phyloP scores from a whole-genome alignment of 2,888 invertebrate genomes.

The Xylophagus ater region DNA sequence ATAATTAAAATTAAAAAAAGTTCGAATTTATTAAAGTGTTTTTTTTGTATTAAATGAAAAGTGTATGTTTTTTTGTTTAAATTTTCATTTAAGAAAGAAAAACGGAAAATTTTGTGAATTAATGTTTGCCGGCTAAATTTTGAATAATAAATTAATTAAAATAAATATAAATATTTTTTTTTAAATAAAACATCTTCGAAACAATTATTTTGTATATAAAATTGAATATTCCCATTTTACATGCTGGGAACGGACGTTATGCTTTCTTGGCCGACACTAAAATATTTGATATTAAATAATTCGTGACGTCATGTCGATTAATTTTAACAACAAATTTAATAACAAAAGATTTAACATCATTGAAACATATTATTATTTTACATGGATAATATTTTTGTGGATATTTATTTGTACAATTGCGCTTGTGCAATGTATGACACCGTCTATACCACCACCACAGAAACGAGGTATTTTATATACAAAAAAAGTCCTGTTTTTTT shows the following conservation, averaged over 20 bases:
- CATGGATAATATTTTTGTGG: constrained; percentile 29
- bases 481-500: neutral
- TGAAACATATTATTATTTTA: constrained; percentile 13
- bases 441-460: constrained; percentile 36
- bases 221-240: constrained; percentile 3
- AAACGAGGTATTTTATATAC: constrained; percentile 38
- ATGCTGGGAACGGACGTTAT: constrained; percentile 9
- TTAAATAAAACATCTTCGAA: no score
- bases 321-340: constrained; percentile 7
- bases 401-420: constrained; percentile 27
- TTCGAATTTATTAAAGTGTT: no score
- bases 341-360: constrained; percentile 3
- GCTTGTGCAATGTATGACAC: constrained; percentile 34
- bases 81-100: no score
- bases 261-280: constrained; percentile 12
- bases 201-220: no score
- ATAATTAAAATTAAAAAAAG: no score
- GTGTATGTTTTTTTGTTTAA: no score
- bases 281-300: constrained; percentile 8
- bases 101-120: no score
- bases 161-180: no score
- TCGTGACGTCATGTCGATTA: constrained; percentile 16
- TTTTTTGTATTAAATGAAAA: no score
- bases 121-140: no score
- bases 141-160: no score